Base-by-base conservation (phyloP, 1,140 invertebrate genomes). In the Gryon sp. region DNA sequence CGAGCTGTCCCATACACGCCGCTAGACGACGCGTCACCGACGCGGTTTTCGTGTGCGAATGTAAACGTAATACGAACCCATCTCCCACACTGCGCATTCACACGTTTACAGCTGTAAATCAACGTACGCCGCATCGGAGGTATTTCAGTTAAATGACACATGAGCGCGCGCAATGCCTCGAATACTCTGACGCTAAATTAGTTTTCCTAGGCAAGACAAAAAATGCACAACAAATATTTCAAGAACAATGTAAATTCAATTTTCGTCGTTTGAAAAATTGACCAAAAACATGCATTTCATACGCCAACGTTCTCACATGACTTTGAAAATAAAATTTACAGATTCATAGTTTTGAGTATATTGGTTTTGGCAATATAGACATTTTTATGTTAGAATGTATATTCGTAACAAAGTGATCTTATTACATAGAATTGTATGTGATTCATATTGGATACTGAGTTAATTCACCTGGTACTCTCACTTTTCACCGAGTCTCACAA, bases 101-200 rank as follows among this genome's bases (percentile, higher is more conserved):
- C 74, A 66, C 65, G 45, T 76, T 76, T 76, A 76, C 76, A 80
- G 79, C 66, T 83, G 84, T 88, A 88, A 88, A 88, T 88, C 86
- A 88, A 80, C 85, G 83, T n/a, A n/a, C 79, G 74, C 46, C 81
- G 83, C 82, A 87, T 86, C 82, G 82, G 82, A 83, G 85, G 85
- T 85, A 87, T 88, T 88, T 84, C 84, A 79, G 83, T 85, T 86
- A 88, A 88, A 87, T 86, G 86, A 87, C 82, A 87, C 84, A 85
- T 76, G 85, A 84, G 74, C 15, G 46, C 16, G 63, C 59, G 48
- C 32, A 34, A 75, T 40, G 62, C 24, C 50, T 41, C 63, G 36
- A 55, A 26, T 45, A 28, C 59, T 40, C 32, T 24, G 53, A 3
- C 18, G 22, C 53, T 52, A 57, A 77, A 77, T 77, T 70, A 70